Evolutionary conservation across 2,113 vertebrate genomes (phyloP), one percentile per base, ranked within the genome.

Genomic region (Seriola quinqueradiata): DNA sequence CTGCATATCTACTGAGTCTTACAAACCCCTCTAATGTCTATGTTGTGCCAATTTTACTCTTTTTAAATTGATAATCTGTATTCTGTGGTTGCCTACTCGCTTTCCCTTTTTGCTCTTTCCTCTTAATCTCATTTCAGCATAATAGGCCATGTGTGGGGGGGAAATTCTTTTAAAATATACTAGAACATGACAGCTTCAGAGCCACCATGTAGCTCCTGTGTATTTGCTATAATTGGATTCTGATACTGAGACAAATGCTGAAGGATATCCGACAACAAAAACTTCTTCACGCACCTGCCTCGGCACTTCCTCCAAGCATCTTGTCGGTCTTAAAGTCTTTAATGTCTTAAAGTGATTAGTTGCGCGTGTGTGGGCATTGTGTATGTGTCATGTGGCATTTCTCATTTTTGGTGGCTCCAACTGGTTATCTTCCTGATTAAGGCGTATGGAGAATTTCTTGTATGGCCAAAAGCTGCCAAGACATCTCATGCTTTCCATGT

Each of bases 281-380:
- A 46, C 25, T 12, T 28, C 48, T 46, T 16, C 44, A 72, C 4
- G 16, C 34, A 48, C 52, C 60, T 70, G 71, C 28, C 11, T 68
- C 11, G 0, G 11, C 55, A 58, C 59, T 23, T 73, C 21, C 46
- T 77, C 63, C 8, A 3, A 80, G 36, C n/a, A 76, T 40, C 50
- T 44, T n/a, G 25, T 42, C 40, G 8, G 8, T 42, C 40, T 42
- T 9, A 9, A 42, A 42, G 40, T 42, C 40, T 42, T 42, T 1
- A 8, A n/a, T 50, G 48, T 25, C 6, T 70, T 66, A 63, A 83
- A 66, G 32, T 68, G 55, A 89, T 89, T 76, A 74, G 70, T 44
- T 84, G 21, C 3, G 34, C 34, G 6, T 68, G 38, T 79, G 25
- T 38, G 38, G n/a, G 70, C 48, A 42, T 75, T 85, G 64, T 67